Evolutionary conservation across 2,797 vertebrate genomes (phyloP).

Genomic region (Lophius americanus): DNA sequence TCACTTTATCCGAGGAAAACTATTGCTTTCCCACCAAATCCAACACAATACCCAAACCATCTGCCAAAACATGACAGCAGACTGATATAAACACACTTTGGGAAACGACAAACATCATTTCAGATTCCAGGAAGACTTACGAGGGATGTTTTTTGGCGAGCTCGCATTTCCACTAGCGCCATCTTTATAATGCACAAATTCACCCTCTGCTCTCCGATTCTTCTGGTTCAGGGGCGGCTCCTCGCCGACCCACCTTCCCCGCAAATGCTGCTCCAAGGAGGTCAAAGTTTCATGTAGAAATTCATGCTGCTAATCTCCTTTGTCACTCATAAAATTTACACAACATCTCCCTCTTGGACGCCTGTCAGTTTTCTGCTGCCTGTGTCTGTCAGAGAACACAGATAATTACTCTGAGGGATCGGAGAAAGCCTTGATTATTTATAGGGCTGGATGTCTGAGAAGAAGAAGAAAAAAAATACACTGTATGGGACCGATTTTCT

Average conservation of each 20-base stretch:
- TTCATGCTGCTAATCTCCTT: slow-evolving; percentile 84
- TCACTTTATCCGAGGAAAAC: slow-evolving; percentile 67
- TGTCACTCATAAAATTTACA: slow-evolving; percentile 90
- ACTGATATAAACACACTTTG: slow-evolving; percentile 56
- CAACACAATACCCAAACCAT: slow-evolving; percentile 50
- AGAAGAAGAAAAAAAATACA: slow-evolving; percentile 44
- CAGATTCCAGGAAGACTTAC: slow-evolving; percentile 14
- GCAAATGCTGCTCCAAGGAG: slow-evolving; percentile 65
- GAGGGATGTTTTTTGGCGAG: slow-evolving; percentile 3
- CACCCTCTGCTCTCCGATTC: too few species aligned
- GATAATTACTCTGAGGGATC: slow-evolving; percentile 84
- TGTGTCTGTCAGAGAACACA: slow-evolving; percentile 84
- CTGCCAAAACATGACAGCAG: slow-evolving; percentile 67
- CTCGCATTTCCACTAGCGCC: too few species aligned
- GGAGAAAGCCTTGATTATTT: slow-evolving; percentile 84
- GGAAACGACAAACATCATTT: slow-evolving; percentile 30
- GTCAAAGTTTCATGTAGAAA: slow-evolving; percentile 83
- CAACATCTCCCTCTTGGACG: slow-evolving; percentile 85
- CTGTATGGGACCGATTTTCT: slow-evolving; percentile 67
- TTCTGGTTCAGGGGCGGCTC: background rate
- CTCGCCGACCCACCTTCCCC: slow-evolving; percentile 44
- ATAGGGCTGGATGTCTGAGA: slow-evolving; percentile 79
- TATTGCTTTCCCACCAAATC: slow-evolving; percentile 54
- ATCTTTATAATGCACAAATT: too few species aligned
- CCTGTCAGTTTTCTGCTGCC: slow-evolving; percentile 85